Evolutionary conservation across 1,140 invertebrate genomes (phyloP).

Genomic region (Oscheius sp.): DNA sequence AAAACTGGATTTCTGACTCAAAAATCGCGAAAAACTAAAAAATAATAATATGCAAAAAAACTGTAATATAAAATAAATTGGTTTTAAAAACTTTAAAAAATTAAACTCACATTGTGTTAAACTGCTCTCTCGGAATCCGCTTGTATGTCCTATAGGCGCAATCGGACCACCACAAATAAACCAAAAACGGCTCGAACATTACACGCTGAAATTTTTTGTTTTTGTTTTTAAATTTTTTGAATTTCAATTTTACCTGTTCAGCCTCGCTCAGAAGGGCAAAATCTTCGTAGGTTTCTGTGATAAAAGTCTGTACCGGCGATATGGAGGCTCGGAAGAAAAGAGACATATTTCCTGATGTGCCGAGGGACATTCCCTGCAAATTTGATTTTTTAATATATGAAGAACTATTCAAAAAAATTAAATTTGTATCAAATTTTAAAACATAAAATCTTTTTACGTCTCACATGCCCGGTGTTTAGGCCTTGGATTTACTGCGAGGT

Average conservation of each 20-base stretch:
- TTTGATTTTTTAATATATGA: background rate
- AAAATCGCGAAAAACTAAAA: background rate
- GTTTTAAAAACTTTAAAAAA: too few species aligned
- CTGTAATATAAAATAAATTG: too few species aligned
- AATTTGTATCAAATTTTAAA: too few species aligned
- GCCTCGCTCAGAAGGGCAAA: background rate
- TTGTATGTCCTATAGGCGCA: background rate
- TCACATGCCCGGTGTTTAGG: too few species aligned
- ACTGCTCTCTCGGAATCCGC: background rate
- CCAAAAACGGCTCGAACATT: background rate
- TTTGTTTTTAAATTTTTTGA: background rate
- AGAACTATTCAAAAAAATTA: too few species aligned
- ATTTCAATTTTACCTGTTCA: background rate
- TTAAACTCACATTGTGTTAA: background rate
- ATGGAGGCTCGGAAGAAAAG: background rate
- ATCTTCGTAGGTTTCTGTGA: background rate
- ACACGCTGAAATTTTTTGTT: background rate
- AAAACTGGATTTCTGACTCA: background rate
- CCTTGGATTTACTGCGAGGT: too few species aligned
- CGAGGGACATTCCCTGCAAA: background rate
- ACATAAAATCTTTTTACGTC: too few species aligned
- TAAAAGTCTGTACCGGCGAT: background rate
- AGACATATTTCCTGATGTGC: background rate
- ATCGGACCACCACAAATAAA: constrained; percentile 2
- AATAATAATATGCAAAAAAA: background rate